Base-by-base conservation (phyloP, 2,888 invertebrate species). In the Idaea biselata region DNA sequence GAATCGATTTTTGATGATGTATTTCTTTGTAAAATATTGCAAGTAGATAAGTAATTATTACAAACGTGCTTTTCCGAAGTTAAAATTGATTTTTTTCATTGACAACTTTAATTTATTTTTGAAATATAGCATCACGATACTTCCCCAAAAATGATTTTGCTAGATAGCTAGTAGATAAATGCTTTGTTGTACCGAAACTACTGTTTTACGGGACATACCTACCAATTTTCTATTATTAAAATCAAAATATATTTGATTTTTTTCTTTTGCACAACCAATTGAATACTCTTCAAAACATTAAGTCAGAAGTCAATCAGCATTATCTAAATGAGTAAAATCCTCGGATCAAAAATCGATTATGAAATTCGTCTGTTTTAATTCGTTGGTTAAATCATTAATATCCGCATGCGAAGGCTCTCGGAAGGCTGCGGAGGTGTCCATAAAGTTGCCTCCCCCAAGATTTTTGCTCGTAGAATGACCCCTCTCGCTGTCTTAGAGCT, bases 371-470 rank as follows among this genome's bases (percentile, higher is more conserved):
- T 66, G 76, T 68, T 81, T 78, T 83, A 82, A 85, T 83, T 78
- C 81, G 77, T 79, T 73, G 80, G 77, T 79, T 82, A 77, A 75
- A 77, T 64, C 74, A 79, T 80, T 84, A 84, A 85, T 84, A 83
- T 79, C 71, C 44, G 44, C 11, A 14, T 44, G 44, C 44, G 44
- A 14, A 44, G 44, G 14, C 11, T 33, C 33, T 32, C 8, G 1
- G 44, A 44, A 44, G 8, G 3, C 71, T 76, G 79, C 75, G 80
- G 80, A 84, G 81, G 74, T 74, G 67, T 61, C 72, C 73, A 73
- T 80, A 79, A 80, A 78, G 65, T 74, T 69, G 62, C 69, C 73
- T 69, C 68, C 67, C 72, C 61, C 61, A 73, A 69, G 78, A 77
- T 77, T 78, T 79, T 81, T 78, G 75, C 67, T 69, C 70, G 67